Conservation (phyloP, 2,797 vertebrate species). For the Miichthys miiuy region DNA sequence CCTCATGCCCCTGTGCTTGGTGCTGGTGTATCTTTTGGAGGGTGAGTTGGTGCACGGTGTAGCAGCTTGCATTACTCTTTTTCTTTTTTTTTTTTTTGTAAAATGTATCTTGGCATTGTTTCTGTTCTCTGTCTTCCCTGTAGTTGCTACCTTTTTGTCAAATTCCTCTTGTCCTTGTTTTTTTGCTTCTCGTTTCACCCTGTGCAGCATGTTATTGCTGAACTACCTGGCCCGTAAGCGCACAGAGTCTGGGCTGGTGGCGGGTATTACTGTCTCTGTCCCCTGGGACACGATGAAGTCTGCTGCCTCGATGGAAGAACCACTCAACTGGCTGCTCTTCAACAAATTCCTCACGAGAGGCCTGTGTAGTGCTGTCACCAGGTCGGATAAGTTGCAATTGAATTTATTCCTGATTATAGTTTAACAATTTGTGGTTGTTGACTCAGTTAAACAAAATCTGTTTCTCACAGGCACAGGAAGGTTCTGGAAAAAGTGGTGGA, state of each 20-base stretch:
- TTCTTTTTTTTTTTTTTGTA: neutral
- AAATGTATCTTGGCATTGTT: rapidly evolving
- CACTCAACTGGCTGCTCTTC: conserved; percentile 89
- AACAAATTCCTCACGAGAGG: conserved; percentile 80
- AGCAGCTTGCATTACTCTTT: neutral
- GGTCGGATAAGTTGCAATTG: conserved; percentile 54
- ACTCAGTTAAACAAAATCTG: neutral
- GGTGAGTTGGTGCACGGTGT: conserved; percentile 79
- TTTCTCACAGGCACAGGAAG: conserved; percentile 84
- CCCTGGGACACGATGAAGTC: conserved; percentile 87
- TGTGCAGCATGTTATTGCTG: conserved; percentile 85
- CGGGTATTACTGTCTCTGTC: conserved; percentile 85
- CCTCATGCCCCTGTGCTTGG: conserved; percentile 86
- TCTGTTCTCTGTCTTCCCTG: rapidly evolving
- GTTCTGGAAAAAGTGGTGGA: conserved; percentile 85
- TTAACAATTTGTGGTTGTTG: rapidly evolving
- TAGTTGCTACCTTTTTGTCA: neutral
- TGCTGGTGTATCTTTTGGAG: conserved; percentile 89
- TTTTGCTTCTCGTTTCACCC: neutral
- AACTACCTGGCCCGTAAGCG: conserved; percentile 86
- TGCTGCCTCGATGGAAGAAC: conserved; percentile 83
- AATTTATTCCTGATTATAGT: neutral
- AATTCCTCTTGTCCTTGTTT: neutral
- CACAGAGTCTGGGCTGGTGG: conserved; percentile 78
- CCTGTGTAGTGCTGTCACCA: conserved; percentile 77